Percentiles rank a stretch among this genome's conserved stretches.
Conservation (phyloP, 2,888 invertebrate genomes). For the Celastrina argiolus region DNA sequence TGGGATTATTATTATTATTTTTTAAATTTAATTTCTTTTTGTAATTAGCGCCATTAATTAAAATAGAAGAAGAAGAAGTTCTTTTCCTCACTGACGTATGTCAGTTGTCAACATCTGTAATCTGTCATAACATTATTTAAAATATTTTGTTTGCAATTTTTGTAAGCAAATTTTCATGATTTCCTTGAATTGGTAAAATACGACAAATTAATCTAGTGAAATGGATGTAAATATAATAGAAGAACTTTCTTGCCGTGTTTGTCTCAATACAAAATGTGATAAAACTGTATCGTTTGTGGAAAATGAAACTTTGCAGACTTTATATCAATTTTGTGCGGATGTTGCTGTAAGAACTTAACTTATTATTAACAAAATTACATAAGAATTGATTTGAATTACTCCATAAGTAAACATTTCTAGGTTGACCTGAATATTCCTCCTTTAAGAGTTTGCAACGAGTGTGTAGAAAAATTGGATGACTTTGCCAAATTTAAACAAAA, state of each 20-base stretch:
- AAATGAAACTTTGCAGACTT: constrained; percentile 38
- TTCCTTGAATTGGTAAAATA: not conserved
- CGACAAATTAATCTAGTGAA: not conserved
- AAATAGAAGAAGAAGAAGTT: too few relatives aligned
- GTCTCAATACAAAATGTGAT: constrained; percentile 38
- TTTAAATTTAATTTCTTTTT: too few relatives aligned
- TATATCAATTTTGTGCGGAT: constrained; percentile 46
- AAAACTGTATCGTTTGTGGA: constrained; percentile 34
- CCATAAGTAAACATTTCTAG: not conserved
- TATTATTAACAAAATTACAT: not conserved
- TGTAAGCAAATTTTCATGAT: not conserved
- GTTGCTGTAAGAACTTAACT: constrained; percentile 44
- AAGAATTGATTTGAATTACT: not conserved
- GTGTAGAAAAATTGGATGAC: constrained; percentile 39
- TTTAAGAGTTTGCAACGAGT: constrained; percentile 35
- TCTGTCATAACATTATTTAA: too few relatives aligned
- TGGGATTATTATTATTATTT: too few relatives aligned
- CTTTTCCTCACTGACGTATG: too few relatives aligned
- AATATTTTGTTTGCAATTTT: too few relatives aligned
- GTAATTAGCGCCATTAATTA: too few relatives aligned
- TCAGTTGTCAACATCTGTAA: too few relatives aligned
- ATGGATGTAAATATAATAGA: constrained; percentile 21
- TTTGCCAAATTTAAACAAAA: constrained; percentile 45
- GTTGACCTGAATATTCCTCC: constrained; percentile 20
- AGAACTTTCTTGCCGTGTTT: constrained; percentile 43